A percentile compares a stretch with the other conserved stretches of the same genome.
Conservation (phyloP, 2,888 invertebrate species). For the Saturnia pavonia region DNA sequence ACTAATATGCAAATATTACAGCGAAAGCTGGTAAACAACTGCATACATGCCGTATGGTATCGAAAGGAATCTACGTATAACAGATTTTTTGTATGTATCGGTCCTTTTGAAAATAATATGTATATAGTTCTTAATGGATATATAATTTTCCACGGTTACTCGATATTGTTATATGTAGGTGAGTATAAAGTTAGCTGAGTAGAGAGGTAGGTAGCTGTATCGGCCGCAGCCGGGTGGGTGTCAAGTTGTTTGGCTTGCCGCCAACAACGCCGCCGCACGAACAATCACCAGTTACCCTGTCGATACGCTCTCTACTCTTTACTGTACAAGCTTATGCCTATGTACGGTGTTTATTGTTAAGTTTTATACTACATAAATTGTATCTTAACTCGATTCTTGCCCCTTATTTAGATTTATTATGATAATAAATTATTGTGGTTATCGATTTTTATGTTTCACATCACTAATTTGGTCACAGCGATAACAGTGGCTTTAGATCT, state of each 20-base stretch:
- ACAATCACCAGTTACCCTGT: constrained; percentile 12
- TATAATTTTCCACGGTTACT: not conserved
- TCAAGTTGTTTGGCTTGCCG: constrained; percentile 6
- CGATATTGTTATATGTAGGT: not conserved
- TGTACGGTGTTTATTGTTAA: not conserved
- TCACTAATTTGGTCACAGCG: not conserved
- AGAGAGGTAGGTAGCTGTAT: constrained; percentile 14
- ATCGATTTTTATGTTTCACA: not conserved
- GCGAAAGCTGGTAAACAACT: no score
- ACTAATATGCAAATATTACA: not conserved
- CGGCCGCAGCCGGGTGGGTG: not conserved
- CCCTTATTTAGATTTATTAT: not conserved
- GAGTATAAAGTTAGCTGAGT: not conserved
- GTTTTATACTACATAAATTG: not conserved
- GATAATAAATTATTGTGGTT: not conserved
- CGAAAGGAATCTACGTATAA: no score
- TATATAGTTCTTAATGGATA: not conserved
- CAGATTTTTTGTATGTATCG: no score
- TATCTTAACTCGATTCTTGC: not conserved
- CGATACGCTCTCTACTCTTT: not conserved
- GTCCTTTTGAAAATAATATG: not conserved
- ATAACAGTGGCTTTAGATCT: not conserved
- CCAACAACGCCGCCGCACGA: constrained; percentile 12
- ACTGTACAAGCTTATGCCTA: not conserved
- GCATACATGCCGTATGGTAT: no score